phyloP scores from a whole-genome alignment of 1,140 invertebrate species.

The Drosophila mayri region DNA sequence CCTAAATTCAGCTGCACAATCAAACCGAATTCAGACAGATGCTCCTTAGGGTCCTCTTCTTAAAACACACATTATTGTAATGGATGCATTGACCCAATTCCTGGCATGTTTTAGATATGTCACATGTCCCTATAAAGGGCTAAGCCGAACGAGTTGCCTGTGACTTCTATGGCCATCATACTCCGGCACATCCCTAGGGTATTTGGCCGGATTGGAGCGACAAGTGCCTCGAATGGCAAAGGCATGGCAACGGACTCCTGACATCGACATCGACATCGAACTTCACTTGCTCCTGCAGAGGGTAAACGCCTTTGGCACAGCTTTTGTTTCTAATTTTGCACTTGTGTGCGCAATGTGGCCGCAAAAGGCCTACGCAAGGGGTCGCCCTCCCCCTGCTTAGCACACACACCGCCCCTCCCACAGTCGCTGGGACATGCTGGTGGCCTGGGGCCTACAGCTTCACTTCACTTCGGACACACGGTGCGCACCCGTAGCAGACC shows the following conservation, averaged over 20 bases:
- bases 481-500: conserved; percentile 59
- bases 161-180: conserved; percentile 20
- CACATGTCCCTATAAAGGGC: conserved; percentile 1
- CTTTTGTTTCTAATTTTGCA: conserved; percentile 82
- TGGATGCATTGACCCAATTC: conserved; percentile 17
- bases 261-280: conserved; percentile 33
- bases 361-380: conserved; percentile 61
- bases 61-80: conserved; percentile 9
- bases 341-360: conserved; percentile 72
- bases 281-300: conserved; percentile 32
- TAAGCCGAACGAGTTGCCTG: neutral
- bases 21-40: neutral
- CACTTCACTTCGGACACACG: conserved; percentile 64
- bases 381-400: neutral
- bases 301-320: conserved; percentile 65
- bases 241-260: conserved; percentile 11
- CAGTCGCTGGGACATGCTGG: conserved; percentile 8
- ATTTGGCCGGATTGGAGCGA: conserved; percentile 15
- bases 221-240: conserved; percentile 37
- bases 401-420: neutral
- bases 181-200: conserved; percentile 4
- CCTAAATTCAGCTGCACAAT: neutral
- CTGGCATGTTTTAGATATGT: conserved; percentile 15
- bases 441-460: conserved; percentile 52
- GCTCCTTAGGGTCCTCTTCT: neutral